These are phyloP conservation scores for Pogonognathellus flavescens DNA, from an alignment of 1,140 invertebrate genomes.

Conservation along the genomic window DNA sequence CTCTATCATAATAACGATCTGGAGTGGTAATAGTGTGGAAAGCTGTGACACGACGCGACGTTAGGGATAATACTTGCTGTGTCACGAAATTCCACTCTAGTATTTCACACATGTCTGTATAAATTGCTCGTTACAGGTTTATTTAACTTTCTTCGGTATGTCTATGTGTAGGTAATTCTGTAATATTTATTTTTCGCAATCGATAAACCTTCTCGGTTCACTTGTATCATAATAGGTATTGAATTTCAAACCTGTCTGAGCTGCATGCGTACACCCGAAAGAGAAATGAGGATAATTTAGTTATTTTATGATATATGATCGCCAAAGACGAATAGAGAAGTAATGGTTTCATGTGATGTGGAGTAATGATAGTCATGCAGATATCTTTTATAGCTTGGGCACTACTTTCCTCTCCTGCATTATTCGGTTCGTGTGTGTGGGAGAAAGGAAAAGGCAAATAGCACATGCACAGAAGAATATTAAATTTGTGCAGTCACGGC, in stretches of 20 bases:
- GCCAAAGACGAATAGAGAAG: neutral
- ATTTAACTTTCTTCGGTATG: neutral
- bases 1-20: slow-evolving; percentile 27
- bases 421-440: too few relatives aligned
- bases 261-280: too few relatives aligned
- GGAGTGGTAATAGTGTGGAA: slow-evolving; percentile 39
- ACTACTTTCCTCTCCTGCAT: too few relatives aligned
- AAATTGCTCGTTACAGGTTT: neutral
- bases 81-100: neutral
- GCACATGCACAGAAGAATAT: neutral
- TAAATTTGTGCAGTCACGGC: neutral
- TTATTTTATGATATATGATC: neutral
- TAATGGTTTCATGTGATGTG: neutral
- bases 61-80: slow-evolving; percentile 4
- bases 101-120: slow-evolving; percentile 2
- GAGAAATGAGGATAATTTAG: too few relatives aligned
- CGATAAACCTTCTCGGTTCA: neutral
- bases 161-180: neutral
- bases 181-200: slow-evolving; percentile 3
- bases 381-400: neutral
- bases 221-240: neutral
- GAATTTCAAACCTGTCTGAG: neutral
- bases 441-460: neutral
- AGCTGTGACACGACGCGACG: slow-evolving; percentile 37
- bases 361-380: neutral